Evolutionary conservation across 2,888 invertebrate genomes (phyloP), one percentile per base, ranked within the genome.

Genomic region (Neoascia interrupta): DNA sequence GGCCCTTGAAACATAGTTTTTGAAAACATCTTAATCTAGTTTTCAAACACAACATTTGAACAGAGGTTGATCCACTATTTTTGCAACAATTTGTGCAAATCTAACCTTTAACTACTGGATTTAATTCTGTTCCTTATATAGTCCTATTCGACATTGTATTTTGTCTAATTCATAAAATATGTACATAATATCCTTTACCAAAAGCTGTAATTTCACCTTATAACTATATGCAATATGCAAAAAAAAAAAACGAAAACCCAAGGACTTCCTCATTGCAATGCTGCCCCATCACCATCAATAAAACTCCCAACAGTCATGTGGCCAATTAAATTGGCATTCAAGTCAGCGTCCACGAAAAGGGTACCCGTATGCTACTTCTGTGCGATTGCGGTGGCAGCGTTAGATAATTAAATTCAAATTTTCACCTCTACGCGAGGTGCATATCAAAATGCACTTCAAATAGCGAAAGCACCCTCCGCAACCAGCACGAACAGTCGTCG

Each of bases 371-470:
- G 16, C 49, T 15, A 8, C 28, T 47, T 2, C 45, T 15, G 6
- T 1, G 26, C 15, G 13, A 2, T 13, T 5, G 18, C 68, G 60
- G 58, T 53, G 34, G 58, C 76, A 64, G 45, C 64, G 41, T 63
- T 23, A 64, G 64, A 76, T 64, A 70, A 76, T 70, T 76, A 76
- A 70, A 70, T 70, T 64, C 58, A 53, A 76, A 70, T 70, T 76
- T 76, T 64, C 76, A 70, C 76, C 70, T 76, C 39, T 23, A 63
- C 49, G 19, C 49, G 47, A 54, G 49, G 60, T 54, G 39, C 34
- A 74, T 74, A 58, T 51, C 54, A 69, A 63, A 63, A 56, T 70
- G 56, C 54, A 51, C 56, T 75, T 76, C 64, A 72, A 60, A 64
- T 72, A 45, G 45, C 51, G 53, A 23, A 11, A 43, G 13, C 34